A percentile compares a stretch with the other conserved stretches of the same genome.
Conservation (phyloP, 1,140 invertebrate genomes). For the fruit fly (Drosophila melanogaster) region Release_6_plus_ISO1_MT NT_033777.3:30092001-30092500, state of each 20-base stretch:
- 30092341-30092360: slow-evolving; percentile 79
- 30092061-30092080: slow-evolving; percentile 73
- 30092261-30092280: slow-evolving; percentile 53
- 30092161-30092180: slow-evolving; percentile 16
- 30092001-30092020: slow-evolving; percentile 54
- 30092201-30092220: slow-evolving; percentile 33
- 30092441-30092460: slow-evolving; percentile 1
- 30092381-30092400: not conserved
- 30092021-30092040: slow-evolving; percentile 75
- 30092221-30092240: slow-evolving; percentile 41
- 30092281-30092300: slow-evolving; percentile 36
- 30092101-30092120: slow-evolving; percentile 67
- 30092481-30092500: not conserved
- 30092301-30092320: slow-evolving; percentile 1
- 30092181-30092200: slow-evolving; percentile 65
- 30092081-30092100: slow-evolving; percentile 61
- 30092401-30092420: no score
- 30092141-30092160: slow-evolving; percentile 46
- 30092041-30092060: slow-evolving; percentile 79
- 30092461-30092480: not conserved
- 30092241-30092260: slow-evolving; percentile 55
- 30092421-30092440: slow-evolving; percentile 8
- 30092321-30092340: slow-evolving; percentile 33
- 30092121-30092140: slow-evolving; percentile 1
- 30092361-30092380: slow-evolving; percentile 46